Conservation (phyloP, 2,113 vertebrate genomes). For the Collichthys lucidus region DNA sequence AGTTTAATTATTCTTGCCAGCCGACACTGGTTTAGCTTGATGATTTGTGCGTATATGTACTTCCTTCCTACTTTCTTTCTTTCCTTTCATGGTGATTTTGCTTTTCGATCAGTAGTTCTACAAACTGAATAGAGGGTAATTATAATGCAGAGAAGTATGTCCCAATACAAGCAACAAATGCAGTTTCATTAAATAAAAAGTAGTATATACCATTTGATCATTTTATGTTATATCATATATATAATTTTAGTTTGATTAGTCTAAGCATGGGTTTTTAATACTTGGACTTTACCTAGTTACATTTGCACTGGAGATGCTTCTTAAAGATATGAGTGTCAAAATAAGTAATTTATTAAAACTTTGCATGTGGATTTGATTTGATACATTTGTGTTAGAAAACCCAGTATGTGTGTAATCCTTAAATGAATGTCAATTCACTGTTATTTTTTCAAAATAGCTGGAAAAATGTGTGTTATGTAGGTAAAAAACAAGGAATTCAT, state of each 20-base stretch:
- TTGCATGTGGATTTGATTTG: background rate
- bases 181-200: background rate
- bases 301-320: background rate
- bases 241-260: background rate
- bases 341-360: background rate
- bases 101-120: background rate
- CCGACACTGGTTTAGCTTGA: too few species aligned
- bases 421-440: background rate
- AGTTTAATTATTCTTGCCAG: too few species aligned
- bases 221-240: background rate
- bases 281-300: background rate
- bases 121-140: conserved; percentile 16
- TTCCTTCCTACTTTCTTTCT: conserved; percentile 3
- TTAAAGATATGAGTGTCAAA: background rate
- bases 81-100: conserved; percentile 33
- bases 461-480: background rate
- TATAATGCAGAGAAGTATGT: background rate
- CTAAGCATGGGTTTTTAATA: background rate
- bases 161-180: conserved; percentile 13
- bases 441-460: background rate
- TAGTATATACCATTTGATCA: background rate
- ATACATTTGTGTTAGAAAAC: background rate
- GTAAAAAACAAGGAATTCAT: background rate
- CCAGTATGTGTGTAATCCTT: background rate
- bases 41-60: too few species aligned